A percentile compares a stretch with the other conserved stretches of the same genome.
phyloP scores from a whole-genome alignment of 1,140 invertebrate species.

The Nasonia longicornis region DNA sequence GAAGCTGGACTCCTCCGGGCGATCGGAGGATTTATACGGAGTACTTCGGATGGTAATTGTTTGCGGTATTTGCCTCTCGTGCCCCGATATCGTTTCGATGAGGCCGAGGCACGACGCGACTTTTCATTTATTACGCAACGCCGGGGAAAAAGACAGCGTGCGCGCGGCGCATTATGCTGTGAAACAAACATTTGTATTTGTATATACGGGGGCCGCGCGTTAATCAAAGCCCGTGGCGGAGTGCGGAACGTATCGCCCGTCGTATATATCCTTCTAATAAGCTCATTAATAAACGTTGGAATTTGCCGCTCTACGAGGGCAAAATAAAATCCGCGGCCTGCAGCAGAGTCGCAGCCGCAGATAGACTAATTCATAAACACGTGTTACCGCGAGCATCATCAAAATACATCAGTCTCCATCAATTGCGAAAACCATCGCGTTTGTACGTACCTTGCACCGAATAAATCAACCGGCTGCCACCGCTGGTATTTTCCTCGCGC shows the following conservation, averaged over 20 bases:
- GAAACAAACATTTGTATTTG: neutral
- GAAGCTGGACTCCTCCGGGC: too few relatives aligned
- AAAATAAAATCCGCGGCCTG: neutral
- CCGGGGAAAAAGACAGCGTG: neutral
- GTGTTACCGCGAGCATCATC: slow-evolving; percentile 18
- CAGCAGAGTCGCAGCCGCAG: neutral
- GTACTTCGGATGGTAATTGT: too few relatives aligned
- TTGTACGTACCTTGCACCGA: slow-evolving; percentile 27
- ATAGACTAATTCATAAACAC: slow-evolving; percentile 20
- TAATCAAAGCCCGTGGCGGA: neutral
- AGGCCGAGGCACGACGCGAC: neutral
- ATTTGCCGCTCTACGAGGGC: neutral
- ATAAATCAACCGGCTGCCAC: slow-evolving; percentile 28
- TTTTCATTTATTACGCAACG: neutral
- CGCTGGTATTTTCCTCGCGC: slow-evolving; percentile 13
- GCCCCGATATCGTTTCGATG: too few relatives aligned
- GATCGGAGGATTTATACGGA: too few relatives aligned
- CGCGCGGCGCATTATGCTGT: neutral
- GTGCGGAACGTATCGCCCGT: neutral
- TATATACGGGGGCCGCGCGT: neutral
- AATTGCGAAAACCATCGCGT: slow-evolving; percentile 25
- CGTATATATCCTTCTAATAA: slow-evolving; percentile 6
- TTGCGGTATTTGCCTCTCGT: too few relatives aligned
- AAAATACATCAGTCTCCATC: slow-evolving; percentile 21
- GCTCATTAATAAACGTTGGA: neutral